Conservation (phyloP, 2,113 vertebrate genomes). For the Poicephalus meyeri region DNA sequence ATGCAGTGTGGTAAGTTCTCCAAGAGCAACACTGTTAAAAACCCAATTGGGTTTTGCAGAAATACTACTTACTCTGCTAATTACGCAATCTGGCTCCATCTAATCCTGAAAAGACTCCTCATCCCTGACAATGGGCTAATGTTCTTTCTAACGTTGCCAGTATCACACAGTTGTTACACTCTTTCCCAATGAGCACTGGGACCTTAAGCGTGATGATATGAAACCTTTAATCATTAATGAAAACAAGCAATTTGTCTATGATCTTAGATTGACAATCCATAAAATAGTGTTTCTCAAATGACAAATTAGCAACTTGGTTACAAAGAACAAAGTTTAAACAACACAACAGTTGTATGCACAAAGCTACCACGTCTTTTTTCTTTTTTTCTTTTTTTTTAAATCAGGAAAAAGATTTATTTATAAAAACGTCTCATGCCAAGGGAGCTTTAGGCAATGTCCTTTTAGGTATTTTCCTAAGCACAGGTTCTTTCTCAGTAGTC, state of each 20-base stretch:
- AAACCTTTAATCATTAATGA: slow-evolving; percentile 66
- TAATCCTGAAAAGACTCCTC: background rate
- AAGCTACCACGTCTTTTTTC: slow-evolving; percentile 42
- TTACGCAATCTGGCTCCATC: background rate
- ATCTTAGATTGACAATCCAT: slow-evolving; percentile 60
- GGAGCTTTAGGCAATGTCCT: too few relatives aligned
- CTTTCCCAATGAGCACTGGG: slow-evolving; percentile 55
- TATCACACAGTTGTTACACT: background rate
- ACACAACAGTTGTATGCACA: slow-evolving; percentile 67
- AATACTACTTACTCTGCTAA: background rate
- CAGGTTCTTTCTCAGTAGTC: too few relatives aligned
- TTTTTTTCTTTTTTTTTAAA: background rate
- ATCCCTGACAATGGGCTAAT: background rate
- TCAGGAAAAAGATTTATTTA: slow-evolving; percentile 70
- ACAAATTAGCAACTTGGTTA: slow-evolving; percentile 61
- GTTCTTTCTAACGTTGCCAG: background rate
- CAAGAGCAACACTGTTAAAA: background rate
- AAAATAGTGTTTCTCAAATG: slow-evolving; percentile 61
- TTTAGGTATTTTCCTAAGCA: too few relatives aligned
- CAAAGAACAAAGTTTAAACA: slow-evolving; percentile 67
- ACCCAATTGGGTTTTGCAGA: background rate
- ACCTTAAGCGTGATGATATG: slow-evolving; percentile 30
- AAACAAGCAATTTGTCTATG: slow-evolving; percentile 62
- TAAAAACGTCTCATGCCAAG: slow-evolving; percentile 70
- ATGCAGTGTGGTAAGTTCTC: background rate